phyloP scores from a whole-genome alignment of 2,797 vertebrate genomes.

The Dicrostonyx torquatus region DNA sequence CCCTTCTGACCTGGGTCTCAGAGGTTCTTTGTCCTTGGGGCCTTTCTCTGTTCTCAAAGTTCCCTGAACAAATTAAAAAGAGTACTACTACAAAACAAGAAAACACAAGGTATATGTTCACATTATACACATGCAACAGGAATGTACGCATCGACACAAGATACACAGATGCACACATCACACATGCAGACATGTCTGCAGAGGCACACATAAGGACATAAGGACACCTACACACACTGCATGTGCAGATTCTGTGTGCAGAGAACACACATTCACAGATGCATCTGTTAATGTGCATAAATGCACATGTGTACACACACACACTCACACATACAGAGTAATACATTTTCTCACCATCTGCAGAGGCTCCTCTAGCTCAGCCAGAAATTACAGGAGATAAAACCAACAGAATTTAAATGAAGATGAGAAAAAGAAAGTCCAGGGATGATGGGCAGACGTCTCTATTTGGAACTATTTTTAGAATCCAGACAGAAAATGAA shows the following conservation, averaged over 20 bases:
- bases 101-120: neutral
- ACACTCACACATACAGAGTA: no score
- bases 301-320: neutral
- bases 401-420: slow-evolving; percentile 69
- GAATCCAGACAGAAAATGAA: slow-evolving; percentile 50
- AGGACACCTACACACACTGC: neutral
- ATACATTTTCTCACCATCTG: neutral
- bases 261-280: no score
- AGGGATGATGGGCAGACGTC: slow-evolving; percentile 58
- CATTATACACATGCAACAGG: neutral
- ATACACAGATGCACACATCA: neutral
- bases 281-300: neutral
- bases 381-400: slow-evolving; percentile 69
- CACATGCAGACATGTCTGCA: neutral
- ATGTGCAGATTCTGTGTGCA: neutral
- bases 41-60: neutral
- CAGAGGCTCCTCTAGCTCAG: slow-evolving; percentile 45
- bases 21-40: neutral
- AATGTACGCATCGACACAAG: neutral
- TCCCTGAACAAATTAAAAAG: neutral
- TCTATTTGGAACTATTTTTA: slow-evolving; percentile 75
- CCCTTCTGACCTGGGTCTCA: neutral
- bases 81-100: neutral
- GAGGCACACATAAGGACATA: neutral
- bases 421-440: slow-evolving; percentile 39